Percentiles rank a stretch among this genome's conserved stretches.
Evolutionary conservation across 2,888 invertebrate genomes (phyloP).

Genomic region (Griposia aprilina): DNA sequence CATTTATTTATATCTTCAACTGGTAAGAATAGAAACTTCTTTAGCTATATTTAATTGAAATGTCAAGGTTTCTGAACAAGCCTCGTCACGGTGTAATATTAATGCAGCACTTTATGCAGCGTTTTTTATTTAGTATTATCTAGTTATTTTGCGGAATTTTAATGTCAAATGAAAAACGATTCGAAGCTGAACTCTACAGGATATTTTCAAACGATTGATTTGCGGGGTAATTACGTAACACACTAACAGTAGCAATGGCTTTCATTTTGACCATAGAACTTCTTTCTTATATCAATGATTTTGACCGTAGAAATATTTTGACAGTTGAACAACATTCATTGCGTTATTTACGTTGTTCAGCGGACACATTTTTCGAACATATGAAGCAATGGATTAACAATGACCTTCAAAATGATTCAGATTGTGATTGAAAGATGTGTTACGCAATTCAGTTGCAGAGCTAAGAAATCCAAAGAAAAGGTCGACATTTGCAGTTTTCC

Average conservation of each 20-base stretch:
- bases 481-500: neutral
- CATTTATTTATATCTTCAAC: slow-evolving; percentile 16
- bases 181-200: neutral
- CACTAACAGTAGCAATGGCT: too few relatives aligned
- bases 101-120: slow-evolving; percentile 42
- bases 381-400: too few relatives aligned
- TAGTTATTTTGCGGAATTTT: slow-evolving; percentile 4
- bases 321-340: too few relatives aligned
- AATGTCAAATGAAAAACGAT: slow-evolving; percentile 4
- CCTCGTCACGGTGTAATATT: slow-evolving; percentile 22
- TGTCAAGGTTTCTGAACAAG: slow-evolving; percentile 37
- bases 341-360: too few relatives aligned
- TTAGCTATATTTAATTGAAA: slow-evolving; percentile 21
- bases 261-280: too few relatives aligned
- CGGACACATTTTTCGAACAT: too few relatives aligned
- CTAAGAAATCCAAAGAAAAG: neutral
- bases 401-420: too few relatives aligned
- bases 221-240: too few relatives aligned
- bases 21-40: slow-evolving; percentile 18
- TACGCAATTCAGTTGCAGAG: too few relatives aligned
- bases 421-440: too few relatives aligned
- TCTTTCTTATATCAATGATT: too few relatives aligned
- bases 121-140: slow-evolving; percentile 27
- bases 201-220: neutral
- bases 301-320: too few relatives aligned